Base-by-base conservation (phyloP, 2,888 invertebrate genomes). In the Laspeyria flexula region DNA sequence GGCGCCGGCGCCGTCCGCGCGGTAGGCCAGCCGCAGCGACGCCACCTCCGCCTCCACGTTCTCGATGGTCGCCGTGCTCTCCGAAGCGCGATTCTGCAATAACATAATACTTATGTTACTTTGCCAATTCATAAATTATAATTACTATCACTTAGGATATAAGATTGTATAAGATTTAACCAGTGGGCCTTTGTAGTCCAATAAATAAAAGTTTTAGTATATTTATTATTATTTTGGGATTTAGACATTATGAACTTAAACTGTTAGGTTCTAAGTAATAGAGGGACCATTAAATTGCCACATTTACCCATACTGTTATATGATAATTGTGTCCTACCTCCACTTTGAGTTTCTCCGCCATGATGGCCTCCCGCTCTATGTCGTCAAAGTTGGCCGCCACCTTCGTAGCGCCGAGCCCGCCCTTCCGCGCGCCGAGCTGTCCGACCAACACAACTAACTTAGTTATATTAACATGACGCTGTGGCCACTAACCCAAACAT, bases 341-440 rank as follows among this genome's bases (percentile, higher is more conserved):
- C 71, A 84, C 71, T 70, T 94, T 94, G 39, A 95, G 93, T 82
- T 97, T 96, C 86, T 98, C 97, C 1, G 96, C 95, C 85, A 96
- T 93, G 73, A 96, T 96, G 4, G 98, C 99, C 76, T 97, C 96
- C 61, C 96, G 95, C 88, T 99, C 99, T 55, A 99, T 95, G 78
- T 98, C 99, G 12, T 97, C 97, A 85, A 99, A 99, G 89, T 99
- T 98, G 2, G 98, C 95, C 74, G 96, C 96, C 18, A 99, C 98
- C 84, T 97, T 97, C 42, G 98, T 98, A 11, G 99, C 99, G 41
- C 99, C 99, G 44, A 99, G 90, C 0, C 97, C 97, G 31, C 96
- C 95, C 81, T 97, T 98, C 62, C 97, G 97, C 0, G 94, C 95
- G 10, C 98, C 98, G 72, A 97, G 78, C 97, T 97, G 66, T n/a